phyloP scores from a whole-genome alignment of 2,797 vertebrate genomes.

The Eulemur coronatus region DNA sequence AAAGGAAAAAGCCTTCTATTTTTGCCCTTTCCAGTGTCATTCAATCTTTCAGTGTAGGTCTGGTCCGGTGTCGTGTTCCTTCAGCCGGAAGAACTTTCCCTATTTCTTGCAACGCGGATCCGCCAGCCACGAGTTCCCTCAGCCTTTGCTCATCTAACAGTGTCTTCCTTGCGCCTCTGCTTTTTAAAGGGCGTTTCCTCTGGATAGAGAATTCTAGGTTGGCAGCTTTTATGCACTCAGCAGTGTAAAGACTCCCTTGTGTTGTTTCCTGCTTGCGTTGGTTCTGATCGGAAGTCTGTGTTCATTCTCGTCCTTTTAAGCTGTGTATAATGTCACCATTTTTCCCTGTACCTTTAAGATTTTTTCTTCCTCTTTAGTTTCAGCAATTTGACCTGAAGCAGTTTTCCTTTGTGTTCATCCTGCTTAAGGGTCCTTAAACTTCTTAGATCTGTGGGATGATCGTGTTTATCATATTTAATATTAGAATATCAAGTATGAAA shows the following conservation, averaged over 20 bases:
- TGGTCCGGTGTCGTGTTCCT: background rate
- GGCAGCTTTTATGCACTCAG: no score
- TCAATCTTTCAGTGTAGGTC: background rate
- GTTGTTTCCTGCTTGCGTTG: background rate
- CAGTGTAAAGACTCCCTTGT: background rate
- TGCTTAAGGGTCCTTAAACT: background rate
- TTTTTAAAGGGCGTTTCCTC: background rate
- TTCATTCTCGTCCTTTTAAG: background rate
- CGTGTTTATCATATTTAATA: background rate
- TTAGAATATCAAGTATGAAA: no score
- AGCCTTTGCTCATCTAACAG: background rate
- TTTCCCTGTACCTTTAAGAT: background rate
- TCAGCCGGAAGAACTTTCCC: background rate
- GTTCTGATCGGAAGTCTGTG: background rate
- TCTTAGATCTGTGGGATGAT: background rate
- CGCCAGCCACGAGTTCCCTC: background rate
- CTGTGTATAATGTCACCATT: no score
- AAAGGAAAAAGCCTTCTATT: background rate
- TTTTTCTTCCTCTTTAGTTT: background rate
- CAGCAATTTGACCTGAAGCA: accelerated
- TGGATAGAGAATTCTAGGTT: background rate
- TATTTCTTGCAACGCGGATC: background rate
- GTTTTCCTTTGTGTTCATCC: background rate
- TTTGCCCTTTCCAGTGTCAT: background rate
- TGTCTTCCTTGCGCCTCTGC: background rate